These are phyloP conservation scores for Halictus rubicundus DNA, from an alignment of 1,140 invertebrate genomes.

Conservation along the genomic window DNA sequence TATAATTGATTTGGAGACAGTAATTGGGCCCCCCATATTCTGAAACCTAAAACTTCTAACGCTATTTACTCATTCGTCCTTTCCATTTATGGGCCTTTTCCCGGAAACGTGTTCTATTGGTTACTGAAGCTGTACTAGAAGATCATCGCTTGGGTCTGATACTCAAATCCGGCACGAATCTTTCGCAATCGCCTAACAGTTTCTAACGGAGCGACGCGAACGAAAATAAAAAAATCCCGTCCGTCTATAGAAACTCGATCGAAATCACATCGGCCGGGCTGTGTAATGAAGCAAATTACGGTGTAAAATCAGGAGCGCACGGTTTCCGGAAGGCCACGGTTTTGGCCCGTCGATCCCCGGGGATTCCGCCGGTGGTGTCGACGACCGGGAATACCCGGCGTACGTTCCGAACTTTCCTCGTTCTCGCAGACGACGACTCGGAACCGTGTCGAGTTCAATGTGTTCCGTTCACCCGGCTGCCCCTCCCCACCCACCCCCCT, in stretches of 20 bases:
- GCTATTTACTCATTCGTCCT: no score
- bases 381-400: slow-evolving; percentile 43
- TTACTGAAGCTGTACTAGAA: no score
- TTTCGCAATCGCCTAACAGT: no score
- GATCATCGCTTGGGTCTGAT: no score
- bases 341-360: slow-evolving; percentile 34
- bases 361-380: slow-evolving; percentile 33
- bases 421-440: slow-evolving; percentile 32
- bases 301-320: slow-evolving; percentile 13
- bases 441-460: slow-evolving; percentile 39
- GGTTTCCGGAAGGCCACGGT: slow-evolving; percentile 16
- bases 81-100: no score
- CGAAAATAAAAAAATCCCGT: background rate
- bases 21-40: no score
- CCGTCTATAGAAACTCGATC: background rate
- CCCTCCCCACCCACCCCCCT: background rate
- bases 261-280: no score
- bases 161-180: no score
- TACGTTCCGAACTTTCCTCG: slow-evolving; percentile 36
- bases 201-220: no score
- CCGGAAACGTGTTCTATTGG: no score
- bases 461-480: background rate
- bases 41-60: no score
- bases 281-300: slow-evolving; percentile 27
- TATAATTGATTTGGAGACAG: no score